Evolutionary conservation across 2,113 vertebrate species (phyloP), one percentile per base, ranked within the genome.

Genomic region (Neolamprologus sp.): DNA sequence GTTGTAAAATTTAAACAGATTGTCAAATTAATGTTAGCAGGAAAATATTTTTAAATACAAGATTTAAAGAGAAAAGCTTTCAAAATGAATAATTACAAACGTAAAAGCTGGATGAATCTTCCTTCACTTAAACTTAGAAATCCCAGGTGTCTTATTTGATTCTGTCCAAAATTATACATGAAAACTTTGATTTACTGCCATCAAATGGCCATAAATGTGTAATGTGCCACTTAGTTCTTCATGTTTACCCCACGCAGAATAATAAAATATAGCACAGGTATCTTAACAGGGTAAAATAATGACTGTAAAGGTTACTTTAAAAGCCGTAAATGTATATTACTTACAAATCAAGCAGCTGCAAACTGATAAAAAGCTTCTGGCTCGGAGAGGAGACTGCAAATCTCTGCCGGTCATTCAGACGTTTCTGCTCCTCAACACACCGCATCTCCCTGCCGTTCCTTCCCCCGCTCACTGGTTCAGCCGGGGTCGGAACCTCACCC

Each of bases 401-500:
- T 84, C 78, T 14, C 2, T 53, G 21, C 86, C 2, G 63, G 4
- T 47, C 53, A 47, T 26, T 85, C 51, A 94, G 81, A 90, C 57
- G 79, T 85, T 81, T 93, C 89, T 19, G 80, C 79, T 83, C 81
- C 55, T 80, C 12, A 58, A 12, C 49, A 23, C 79, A 60, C 71
- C 40, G 68, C 90, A 78, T 86, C 88, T 90, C 88, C 40, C 82
- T 55, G 81, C 68, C 42, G 37, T 37, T 19, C 42, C 90, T 28
- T n/a, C 47, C 17, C 37, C 68, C 10, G 58, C 33, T 90, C 83
- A 21, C 57, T 54, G 91, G 91, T 92, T 94, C 93, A 95, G 80
- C 33, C 10, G 5, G 85, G 93, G 91, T 88, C 88, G 82, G 87
- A 78, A 75, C 79, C 8, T 94, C 93, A 94, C 92, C 93, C 87